Evolutionary conservation across 2,113 vertebrate species (phyloP).

Genomic region (Plecotus auritus): DNA sequence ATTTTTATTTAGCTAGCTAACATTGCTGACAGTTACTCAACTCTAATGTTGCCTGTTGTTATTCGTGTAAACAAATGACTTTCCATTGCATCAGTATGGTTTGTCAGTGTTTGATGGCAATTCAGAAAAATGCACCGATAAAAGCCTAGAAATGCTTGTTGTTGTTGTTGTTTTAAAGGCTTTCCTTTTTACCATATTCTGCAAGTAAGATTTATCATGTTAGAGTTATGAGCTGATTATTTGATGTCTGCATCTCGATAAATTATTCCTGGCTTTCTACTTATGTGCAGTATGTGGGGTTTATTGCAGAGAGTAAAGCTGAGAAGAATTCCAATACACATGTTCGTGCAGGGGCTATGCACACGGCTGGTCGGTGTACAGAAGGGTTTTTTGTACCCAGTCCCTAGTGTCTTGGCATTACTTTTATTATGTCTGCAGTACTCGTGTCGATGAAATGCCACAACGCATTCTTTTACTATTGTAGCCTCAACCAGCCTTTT

Average conservation of each 20-base stretch:
- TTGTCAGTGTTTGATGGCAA: slow-evolving; percentile 29
- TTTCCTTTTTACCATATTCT: slow-evolving; percentile 55
- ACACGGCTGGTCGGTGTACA: slow-evolving; percentile 48
- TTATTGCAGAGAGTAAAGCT: slow-evolving; percentile 57
- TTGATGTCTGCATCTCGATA: slow-evolving; percentile 18
- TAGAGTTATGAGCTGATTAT: slow-evolving; percentile 62
- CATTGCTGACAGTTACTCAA: not conserved
- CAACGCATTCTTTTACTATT: slow-evolving; percentile 76
- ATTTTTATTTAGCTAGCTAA: slow-evolving; percentile 34
- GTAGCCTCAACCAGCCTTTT: slow-evolving; percentile 63
- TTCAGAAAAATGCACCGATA: slow-evolving; percentile 12
- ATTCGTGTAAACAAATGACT: slow-evolving; percentile 27
- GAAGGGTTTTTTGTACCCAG: slow-evolving; percentile 64
- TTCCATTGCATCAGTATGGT: not conserved
- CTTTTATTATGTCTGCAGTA: slow-evolving; percentile 79
- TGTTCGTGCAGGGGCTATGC: slow-evolving; percentile 39
- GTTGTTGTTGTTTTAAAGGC: not conserved
- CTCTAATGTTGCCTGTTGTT: slow-evolving; percentile 9
- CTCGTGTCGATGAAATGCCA: slow-evolving; percentile 76
- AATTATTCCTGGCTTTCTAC: slow-evolving; percentile 64
- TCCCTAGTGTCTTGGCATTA: slow-evolving; percentile 73
- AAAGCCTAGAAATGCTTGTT: slow-evolving; percentile 29
- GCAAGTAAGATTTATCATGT: slow-evolving; percentile 58
- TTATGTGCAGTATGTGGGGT: slow-evolving; percentile 56
- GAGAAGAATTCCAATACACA: slow-evolving; percentile 47